These are phyloP conservation scores for Cossypha dichroa DNA, from an alignment of 2,797 vertebrate genomes.

Conservation along the genomic window DNA sequence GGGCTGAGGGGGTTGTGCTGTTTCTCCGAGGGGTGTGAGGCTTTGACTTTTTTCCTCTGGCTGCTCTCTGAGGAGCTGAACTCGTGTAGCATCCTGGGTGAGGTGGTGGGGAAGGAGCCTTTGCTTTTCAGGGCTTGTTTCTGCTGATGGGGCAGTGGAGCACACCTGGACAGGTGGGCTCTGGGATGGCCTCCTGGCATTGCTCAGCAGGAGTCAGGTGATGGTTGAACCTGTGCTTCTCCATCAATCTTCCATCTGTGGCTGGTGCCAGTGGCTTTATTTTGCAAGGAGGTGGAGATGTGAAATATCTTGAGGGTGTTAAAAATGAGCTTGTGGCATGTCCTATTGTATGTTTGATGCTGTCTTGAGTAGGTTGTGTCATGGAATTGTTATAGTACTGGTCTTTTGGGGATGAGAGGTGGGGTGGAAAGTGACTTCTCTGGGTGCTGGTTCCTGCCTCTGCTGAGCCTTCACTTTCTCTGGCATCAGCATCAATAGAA, in stretches of 20 bases:
- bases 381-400: not conserved
- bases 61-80: not conserved
- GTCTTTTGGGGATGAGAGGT: not conserved
- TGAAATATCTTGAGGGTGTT: not conserved
- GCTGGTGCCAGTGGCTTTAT: not conserved
- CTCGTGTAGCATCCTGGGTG: accelerated
- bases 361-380: not conserved
- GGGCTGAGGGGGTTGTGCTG: not conserved
- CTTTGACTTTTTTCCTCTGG: not conserved
- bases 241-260: not conserved
- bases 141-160: not conserved
- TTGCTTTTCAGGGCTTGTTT: not conserved
- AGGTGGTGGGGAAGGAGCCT: not conserved
- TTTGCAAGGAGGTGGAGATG: not conserved
- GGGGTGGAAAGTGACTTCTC: not conserved
- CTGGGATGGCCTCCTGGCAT: not conserved
- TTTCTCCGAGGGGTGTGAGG: not conserved
- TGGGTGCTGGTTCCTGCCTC: not conserved
- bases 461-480: not conserved
- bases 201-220: not conserved
- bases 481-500: not conserved
- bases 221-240: not conserved
- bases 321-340: not conserved
- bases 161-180: not conserved
- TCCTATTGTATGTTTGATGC: not conserved